A percentile compares a stretch with the other conserved stretches of the same genome.
These are phyloP conservation scores for Halichoerus grypus DNA, from an alignment of 2,113 vertebrate genomes.

Conservation along the genomic window DNA sequence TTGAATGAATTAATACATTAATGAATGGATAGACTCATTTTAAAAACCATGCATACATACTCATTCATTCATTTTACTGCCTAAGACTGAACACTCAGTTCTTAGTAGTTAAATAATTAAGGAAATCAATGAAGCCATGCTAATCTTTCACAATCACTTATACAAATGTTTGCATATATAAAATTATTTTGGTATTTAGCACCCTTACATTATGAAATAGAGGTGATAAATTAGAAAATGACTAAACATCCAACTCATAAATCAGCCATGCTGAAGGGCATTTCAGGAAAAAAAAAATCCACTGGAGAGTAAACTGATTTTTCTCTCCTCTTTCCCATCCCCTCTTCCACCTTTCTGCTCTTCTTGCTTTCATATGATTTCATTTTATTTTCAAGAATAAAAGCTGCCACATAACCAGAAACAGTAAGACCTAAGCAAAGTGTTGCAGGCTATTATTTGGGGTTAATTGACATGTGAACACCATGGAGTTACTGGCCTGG, in stretches of 20 bases:
- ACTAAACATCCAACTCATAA: not conserved
- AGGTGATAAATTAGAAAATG: not conserved
- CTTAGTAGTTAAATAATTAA: not conserved
- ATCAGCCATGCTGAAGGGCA: not conserved
- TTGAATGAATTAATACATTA: not conserved
- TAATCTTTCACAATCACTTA: not conserved
- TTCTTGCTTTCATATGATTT: not conserved
- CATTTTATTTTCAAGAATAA: not conserved
- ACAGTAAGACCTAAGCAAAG: conserved; percentile 4
- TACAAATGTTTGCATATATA: not conserved
- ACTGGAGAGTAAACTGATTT: not conserved
- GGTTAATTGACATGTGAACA: conserved; percentile 39
- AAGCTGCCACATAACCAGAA: not conserved
- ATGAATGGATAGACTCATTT: not conserved
- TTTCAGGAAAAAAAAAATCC: not conserved
- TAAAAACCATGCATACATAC: not conserved
- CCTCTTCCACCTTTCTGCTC: not conserved
- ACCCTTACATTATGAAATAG: not conserved
- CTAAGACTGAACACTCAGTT: not conserved
- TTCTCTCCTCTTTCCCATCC: not conserved
- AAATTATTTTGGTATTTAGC: not conserved
- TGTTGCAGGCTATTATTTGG: not conserved
- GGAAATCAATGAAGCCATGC: not conserved
- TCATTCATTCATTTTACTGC: not conserved
- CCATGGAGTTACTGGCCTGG: not conserved